These are phyloP conservation scores for Vanessa atalanta DNA, from an alignment of 1,140 invertebrate genomes.

Conservation along the genomic window DNA sequence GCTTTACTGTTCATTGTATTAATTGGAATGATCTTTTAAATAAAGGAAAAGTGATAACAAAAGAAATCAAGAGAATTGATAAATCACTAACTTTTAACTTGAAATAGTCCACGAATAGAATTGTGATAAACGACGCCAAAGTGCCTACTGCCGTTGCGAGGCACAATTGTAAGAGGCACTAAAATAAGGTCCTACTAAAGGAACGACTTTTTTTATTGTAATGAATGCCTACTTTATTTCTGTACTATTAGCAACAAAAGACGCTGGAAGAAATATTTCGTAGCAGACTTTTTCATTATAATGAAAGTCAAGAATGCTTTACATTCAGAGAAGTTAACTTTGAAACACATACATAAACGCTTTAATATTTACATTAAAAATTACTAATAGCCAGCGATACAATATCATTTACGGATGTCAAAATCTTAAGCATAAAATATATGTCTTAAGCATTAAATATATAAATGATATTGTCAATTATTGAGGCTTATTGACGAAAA, in stretches of 20 bases:
- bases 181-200: conserved; percentile 22
- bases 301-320: background rate
- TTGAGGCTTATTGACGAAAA: too few relatives aligned
- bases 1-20: background rate
- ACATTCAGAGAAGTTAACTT: background rate
- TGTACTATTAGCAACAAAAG: conserved; percentile 29
- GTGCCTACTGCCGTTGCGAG: conserved; percentile 17
- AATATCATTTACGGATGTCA: too few relatives aligned
- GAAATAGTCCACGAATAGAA: conserved; percentile 27
- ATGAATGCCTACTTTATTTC: conserved; percentile 20
- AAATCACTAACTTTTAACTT: conserved; percentile 29
- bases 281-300: conserved; percentile 1
- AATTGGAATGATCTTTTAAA: conserved; percentile 4
- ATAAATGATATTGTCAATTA: too few relatives aligned
- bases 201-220: conserved; percentile 29
- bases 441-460: too few relatives aligned
- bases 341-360: background rate
- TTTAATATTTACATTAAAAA: too few relatives aligned
- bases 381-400: too few relatives aligned
- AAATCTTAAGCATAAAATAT: too few relatives aligned
- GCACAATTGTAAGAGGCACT: conserved; percentile 26
- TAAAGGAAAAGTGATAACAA: background rate
- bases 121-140: conserved; percentile 30
- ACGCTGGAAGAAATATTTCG: background rate
- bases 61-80: conserved; percentile 26